Evolutionary conservation across 1,140 invertebrate species (phyloP).

Genomic region (Drosophila chauvacae): DNA sequence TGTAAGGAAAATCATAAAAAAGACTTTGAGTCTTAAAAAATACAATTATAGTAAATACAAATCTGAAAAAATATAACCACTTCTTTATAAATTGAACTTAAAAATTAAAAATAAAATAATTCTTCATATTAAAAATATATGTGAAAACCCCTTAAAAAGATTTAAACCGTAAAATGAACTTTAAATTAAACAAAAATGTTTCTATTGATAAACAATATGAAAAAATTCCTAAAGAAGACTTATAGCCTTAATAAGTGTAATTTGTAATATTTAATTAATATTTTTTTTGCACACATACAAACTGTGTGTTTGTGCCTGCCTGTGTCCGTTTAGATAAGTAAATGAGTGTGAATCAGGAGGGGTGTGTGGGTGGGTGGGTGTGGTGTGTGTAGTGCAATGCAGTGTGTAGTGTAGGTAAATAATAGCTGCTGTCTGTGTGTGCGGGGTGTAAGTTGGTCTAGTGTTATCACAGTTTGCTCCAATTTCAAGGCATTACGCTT

Average conservation of each 20-base stretch:
- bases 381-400: constrained; percentile 7
- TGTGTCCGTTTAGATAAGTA: constrained; percentile 42
- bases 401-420: constrained; percentile 17
- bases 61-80: too few species aligned
- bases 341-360: constrained; percentile 6
- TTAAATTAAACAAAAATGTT: neutral
- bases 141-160: too few species aligned
- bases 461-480: constrained; percentile 68
- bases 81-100: neutral
- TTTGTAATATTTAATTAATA: constrained; percentile 7
- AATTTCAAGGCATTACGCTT: constrained; percentile 81
- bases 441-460: constrained; percentile 33
- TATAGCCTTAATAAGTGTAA: neutral
- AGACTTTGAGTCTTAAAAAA: too few species aligned
- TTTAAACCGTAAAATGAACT: neutral
- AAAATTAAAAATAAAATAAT: neutral
- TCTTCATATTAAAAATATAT: neutral
- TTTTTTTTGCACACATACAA: neutral
- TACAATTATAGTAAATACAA: too few species aligned
- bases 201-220: too few species aligned
- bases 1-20: too few species aligned
- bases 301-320: neutral
- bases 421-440: constrained; percentile 20
- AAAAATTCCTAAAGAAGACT: neutral
- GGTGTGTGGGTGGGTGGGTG: neutral